Percentiles rank a stretch among this genome's conserved stretches.
These are phyloP conservation scores for Myotis yumanensis DNA, from an alignment of 2,113 vertebrate genomes.

Conservation along the genomic window DNA sequence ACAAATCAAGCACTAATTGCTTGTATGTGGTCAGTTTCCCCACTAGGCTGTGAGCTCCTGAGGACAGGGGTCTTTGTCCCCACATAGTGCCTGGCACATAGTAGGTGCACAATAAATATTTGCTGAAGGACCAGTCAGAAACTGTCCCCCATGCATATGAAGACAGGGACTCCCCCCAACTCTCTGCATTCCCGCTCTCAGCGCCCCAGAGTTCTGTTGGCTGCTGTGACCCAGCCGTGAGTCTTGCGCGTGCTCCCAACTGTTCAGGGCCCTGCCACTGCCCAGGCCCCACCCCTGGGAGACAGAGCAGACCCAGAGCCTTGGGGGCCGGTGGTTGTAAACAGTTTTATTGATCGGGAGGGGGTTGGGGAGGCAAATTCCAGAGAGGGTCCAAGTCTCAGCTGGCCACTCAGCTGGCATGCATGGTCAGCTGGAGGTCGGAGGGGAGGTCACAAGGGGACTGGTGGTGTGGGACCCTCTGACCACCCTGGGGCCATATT, in stretches of 20 bases:
- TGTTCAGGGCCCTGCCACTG: not conserved
- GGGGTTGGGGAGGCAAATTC: conserved; percentile 53
- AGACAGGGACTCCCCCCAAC: accelerated
- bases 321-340: conserved; percentile 79
- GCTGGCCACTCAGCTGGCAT: conserved; percentile 77
- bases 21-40: not conserved
- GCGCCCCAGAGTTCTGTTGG: not conserved
- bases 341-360: conserved; percentile 80
- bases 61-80: not conserved
- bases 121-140: not conserved
- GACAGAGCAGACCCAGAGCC: conserved; percentile 49
- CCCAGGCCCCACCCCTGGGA: not conserved
- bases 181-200: no score
- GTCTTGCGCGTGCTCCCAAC: not conserved
- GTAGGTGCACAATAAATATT: not conserved
- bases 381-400: conserved; percentile 67
- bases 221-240: not conserved
- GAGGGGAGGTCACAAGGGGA: conserved; percentile 67
- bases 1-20: not conserved
- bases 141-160: not conserved
- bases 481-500: conserved; percentile 70
- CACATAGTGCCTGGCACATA: not conserved
- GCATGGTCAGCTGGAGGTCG: conserved; percentile 73
- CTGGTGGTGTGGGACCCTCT: conserved; percentile 58
- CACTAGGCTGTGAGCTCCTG: not conserved